These are phyloP conservation scores for Fregata magnificens DNA, from an alignment of 2,113 vertebrate genomes.

Conservation along the genomic window DNA sequence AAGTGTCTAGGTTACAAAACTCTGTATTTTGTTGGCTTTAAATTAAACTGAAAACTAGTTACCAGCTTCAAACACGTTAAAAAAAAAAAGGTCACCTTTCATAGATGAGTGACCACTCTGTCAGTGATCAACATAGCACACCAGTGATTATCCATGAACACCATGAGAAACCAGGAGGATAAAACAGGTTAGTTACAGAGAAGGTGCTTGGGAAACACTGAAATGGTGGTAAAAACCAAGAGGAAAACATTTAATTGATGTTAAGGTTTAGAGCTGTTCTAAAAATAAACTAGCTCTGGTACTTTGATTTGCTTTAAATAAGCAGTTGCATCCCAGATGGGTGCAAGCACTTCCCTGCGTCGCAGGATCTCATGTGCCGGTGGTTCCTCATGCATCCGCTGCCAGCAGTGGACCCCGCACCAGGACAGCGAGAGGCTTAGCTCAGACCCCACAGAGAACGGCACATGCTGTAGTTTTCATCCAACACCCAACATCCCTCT, in stretches of 20 bases:
- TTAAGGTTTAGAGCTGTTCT: background rate
- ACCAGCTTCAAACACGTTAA: background rate
- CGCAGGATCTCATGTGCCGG: fast-evolving
- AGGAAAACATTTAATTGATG: background rate
- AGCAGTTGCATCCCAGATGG: background rate
- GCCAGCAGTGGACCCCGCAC: background rate
- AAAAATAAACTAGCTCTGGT: background rate
- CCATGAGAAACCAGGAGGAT: background rate
- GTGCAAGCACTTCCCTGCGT: background rate
- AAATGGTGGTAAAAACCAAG: background rate
- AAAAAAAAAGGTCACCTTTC: background rate
- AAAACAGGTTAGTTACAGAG: background rate
- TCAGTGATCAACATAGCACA: background rate
- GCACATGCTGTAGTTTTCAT: background rate
- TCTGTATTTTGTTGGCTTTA: conserved; percentile 13
- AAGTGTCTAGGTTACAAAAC: background rate
- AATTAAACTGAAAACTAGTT: background rate
- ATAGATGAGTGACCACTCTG: fast-evolving
- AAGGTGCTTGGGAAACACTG: background rate
- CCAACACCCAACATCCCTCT: background rate
- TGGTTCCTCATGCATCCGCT: background rate
- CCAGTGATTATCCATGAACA: background rate
- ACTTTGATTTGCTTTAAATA: background rate
- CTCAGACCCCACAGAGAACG: background rate
- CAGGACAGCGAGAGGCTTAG: fast-evolving